These are phyloP conservation scores for Neoscelio sp. DNA, from an alignment of 2,888 invertebrate genomes.

Conservation along the genomic window DNA sequence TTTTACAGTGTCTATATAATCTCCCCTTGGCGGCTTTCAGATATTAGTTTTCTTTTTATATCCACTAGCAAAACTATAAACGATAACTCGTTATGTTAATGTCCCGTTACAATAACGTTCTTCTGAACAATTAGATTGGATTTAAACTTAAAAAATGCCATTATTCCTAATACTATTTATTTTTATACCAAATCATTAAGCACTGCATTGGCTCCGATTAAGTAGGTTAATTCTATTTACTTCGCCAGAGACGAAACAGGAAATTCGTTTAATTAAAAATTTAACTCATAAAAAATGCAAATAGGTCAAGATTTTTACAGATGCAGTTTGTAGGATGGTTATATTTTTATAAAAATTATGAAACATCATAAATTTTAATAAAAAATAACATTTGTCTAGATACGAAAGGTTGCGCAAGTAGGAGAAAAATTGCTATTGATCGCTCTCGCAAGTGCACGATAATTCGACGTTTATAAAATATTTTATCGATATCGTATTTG, in stretches of 20 bases:
- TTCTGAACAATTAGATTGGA: background rate
- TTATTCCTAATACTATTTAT: background rate
- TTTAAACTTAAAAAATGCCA: background rate
- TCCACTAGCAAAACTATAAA: slow-evolving; percentile 36
- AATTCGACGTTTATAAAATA: no score
- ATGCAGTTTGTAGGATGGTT: no score
- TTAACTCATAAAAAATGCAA: background rate
- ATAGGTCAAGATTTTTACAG: no score
- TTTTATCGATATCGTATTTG: no score
- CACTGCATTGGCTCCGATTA: background rate
- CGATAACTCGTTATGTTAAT: slow-evolving; percentile 6
- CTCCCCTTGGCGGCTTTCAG: slow-evolving; percentile 19
- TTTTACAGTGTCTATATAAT: slow-evolving; percentile 29
- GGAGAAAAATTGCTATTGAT: no score
- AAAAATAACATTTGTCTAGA: no score
- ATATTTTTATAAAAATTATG: no score
- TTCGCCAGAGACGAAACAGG: background rate
- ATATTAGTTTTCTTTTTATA: slow-evolving; percentile 33
- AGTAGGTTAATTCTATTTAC: slow-evolving; percentile 17
- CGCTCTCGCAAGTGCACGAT: no score
- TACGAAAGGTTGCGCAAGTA: no score
- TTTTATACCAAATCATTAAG: background rate
- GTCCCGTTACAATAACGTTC: background rate
- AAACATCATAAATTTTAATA: no score
- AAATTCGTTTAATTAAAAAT: background rate